phyloP scores from a whole-genome alignment of 1,140 invertebrate species.

The Andricus grossulariae region DNA sequence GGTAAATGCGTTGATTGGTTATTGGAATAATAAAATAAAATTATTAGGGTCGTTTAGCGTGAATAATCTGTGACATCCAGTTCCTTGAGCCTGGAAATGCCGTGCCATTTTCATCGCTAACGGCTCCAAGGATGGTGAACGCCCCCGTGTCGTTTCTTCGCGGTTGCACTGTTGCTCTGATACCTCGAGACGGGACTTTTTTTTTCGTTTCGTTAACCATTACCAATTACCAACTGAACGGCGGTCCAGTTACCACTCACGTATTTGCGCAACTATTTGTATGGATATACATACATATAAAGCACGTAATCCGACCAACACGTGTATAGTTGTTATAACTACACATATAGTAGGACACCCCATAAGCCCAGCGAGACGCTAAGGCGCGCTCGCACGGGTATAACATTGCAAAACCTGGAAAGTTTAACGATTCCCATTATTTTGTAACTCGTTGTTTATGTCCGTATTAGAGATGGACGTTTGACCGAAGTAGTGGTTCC shows the following conservation, averaged over 20 bases:
- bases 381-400: conserved; percentile 31
- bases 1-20: background rate
- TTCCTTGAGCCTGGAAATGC: conserved; percentile 8
- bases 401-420: conserved; percentile 64
- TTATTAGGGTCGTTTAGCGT: background rate
- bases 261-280: conserved; percentile 47
- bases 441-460: conserved; percentile 57
- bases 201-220: conserved; percentile 52
- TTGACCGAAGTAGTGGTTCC: conserved; percentile 25
- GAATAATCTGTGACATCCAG: background rate
- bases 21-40: conserved; percentile 15
- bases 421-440: conserved; percentile 69
- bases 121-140: conserved; percentile 36
- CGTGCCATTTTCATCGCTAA: conserved; percentile 34
- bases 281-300: conserved; percentile 20
- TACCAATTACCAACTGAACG: conserved; percentile 49
- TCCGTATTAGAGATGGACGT: conserved; percentile 48
- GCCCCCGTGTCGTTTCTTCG: conserved; percentile 28
- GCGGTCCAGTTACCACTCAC: conserved; percentile 41
- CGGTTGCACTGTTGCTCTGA: conserved; percentile 35
- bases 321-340: conserved; percentile 14
- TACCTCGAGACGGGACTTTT: conserved; percentile 45
- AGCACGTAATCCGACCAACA: conserved; percentile 32
- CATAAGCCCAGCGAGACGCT: conserved; percentile 11
- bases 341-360: conserved; percentile 7